These are phyloP conservation scores for Casuarius casuarius DNA, from an alignment of 2,113 vertebrate genomes.

Conservation along the genomic window DNA sequence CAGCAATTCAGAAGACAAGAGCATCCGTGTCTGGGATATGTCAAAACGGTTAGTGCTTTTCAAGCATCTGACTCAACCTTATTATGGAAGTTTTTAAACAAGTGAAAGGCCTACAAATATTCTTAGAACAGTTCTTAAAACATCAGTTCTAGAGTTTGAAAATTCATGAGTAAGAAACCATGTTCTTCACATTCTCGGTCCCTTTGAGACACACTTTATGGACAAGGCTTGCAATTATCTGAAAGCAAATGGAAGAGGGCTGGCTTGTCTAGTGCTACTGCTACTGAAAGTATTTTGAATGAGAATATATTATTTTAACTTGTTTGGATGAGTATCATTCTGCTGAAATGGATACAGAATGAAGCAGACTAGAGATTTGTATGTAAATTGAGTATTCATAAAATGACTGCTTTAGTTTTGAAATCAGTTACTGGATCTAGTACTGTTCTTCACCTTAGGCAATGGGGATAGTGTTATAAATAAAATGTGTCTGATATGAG, in stretches of 20 bases:
- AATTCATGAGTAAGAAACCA: neutral
- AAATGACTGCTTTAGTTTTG: neutral
- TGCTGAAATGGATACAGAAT: neutral
- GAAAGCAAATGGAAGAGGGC: neutral
- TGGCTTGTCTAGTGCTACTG: neutral
- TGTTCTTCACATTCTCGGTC: neutral
- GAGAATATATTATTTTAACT: neutral
- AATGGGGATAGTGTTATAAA: neutral
- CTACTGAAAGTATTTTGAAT: neutral
- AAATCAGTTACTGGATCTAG: neutral
- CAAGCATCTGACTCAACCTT: accelerated
- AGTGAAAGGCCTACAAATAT: neutral
- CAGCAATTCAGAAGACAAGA: constrained; percentile 98
- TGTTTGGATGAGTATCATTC: neutral
- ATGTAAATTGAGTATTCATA: neutral
- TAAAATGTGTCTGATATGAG: neutral
- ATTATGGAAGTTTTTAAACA: accelerated
- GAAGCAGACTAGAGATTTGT: neutral
- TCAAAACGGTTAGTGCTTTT: constrained; percentile 82
- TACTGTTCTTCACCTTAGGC: neutral
- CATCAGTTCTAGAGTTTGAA: neutral
- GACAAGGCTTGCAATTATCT: neutral
- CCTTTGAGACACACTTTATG: neutral
- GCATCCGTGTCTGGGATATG: constrained; percentile 98
- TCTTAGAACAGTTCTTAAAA: neutral